A percentile compares a stretch with the other conserved stretches of the same genome.
These are phyloP conservation scores for Tetraneura akinire DNA, from an alignment of 1,140 invertebrate species.

Conservation along the genomic window DNA sequence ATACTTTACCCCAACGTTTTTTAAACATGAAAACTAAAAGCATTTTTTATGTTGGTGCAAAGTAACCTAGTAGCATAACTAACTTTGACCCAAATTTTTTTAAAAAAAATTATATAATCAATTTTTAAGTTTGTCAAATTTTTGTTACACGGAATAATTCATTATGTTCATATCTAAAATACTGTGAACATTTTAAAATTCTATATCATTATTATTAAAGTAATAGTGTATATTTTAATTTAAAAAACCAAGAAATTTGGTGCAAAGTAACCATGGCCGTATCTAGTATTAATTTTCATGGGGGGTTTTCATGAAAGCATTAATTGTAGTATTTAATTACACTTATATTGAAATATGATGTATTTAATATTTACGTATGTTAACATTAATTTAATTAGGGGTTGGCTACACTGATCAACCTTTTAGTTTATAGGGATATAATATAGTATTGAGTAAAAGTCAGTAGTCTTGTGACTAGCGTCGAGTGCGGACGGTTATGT, in stretches of 20 bases:
- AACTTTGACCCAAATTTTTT: not conserved
- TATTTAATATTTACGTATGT: no score
- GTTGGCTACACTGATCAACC: no score
- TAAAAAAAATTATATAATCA: not conserved
- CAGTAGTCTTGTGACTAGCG: no score
- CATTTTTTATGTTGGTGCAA: not conserved
- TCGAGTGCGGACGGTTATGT: no score
- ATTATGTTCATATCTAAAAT: not conserved
- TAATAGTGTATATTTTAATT: not conserved
- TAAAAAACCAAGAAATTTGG: not conserved
- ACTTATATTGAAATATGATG: no score
- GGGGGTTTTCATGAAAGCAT: no score
- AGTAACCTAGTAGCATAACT: not conserved
- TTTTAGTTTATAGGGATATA: no score
- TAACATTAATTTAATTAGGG: no score
- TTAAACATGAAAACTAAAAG: not conserved
- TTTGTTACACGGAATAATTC: not conserved
- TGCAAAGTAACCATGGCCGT: not conserved
- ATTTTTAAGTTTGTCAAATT: not conserved
- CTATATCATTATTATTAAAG: not conserved
- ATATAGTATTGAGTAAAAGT: no score
- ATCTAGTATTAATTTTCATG: no score
- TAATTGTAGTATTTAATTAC: no score
- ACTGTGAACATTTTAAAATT: not conserved
- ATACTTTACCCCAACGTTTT: not conserved